These are phyloP conservation scores for Nomada flava DNA, from an alignment of 2,888 invertebrate species.

Conservation along the genomic window DNA sequence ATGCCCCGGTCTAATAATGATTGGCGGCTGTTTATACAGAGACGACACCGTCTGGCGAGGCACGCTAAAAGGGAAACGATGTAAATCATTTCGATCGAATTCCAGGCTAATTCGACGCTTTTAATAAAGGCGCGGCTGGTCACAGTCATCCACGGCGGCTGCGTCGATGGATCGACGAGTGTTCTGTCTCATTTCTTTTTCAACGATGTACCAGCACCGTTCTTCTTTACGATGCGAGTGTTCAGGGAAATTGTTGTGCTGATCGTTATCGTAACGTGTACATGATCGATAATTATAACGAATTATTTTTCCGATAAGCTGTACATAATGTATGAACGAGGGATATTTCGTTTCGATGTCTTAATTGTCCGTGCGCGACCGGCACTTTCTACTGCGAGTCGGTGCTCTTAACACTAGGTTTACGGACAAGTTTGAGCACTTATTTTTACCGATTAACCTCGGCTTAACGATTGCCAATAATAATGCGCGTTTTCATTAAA, in stretches of 20 bases:
- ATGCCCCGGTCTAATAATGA: constrained; percentile 39
- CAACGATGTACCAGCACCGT: no score
- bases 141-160: neutral
- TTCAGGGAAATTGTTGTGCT: constrained; percentile 11
- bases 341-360: no score
- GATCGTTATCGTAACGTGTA: constrained; percentile 9
- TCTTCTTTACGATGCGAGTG: neutral
- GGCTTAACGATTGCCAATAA: no score
- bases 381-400: no score
- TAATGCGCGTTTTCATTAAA: no score
- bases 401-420: no score
- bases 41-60: constrained; percentile 9
- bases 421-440: no score
- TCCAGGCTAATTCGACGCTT: constrained; percentile 11
- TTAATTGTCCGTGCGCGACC: no score
- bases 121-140: neutral
- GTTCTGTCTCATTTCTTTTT: neutral
- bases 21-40: constrained; percentile 43
- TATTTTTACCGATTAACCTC: no score
- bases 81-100: constrained; percentile 39
- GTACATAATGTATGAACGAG: no score
- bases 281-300: neutral
- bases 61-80: constrained; percentile 45
- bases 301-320: no score
- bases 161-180: neutral